These are phyloP conservation scores for Menura novaehollandiae DNA, from an alignment of 2,113 vertebrate species.

Conservation along the genomic window DNA sequence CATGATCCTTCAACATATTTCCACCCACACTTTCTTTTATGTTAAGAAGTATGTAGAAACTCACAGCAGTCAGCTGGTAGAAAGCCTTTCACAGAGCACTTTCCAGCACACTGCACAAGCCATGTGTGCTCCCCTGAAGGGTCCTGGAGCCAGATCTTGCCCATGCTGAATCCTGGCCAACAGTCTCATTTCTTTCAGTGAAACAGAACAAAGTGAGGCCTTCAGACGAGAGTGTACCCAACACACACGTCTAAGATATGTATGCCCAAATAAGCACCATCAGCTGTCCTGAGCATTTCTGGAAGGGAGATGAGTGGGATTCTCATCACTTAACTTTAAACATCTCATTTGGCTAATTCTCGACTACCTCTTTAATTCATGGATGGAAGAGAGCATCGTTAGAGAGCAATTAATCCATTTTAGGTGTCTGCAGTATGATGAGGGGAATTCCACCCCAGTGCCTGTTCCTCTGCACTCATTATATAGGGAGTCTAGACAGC, in stretches of 20 bases:
- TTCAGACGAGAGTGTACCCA: background rate
- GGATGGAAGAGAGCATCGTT: background rate
- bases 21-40: conserved; percentile 5
- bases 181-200: background rate
- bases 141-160: background rate
- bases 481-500: background rate
- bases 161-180: background rate
- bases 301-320: background rate
- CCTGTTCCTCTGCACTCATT: background rate
- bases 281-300: background rate
- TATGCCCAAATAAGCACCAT: background rate
- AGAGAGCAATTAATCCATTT: background rate
- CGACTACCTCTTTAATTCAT: background rate
- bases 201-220: background rate
- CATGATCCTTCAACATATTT: background rate
- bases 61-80: background rate
- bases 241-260: background rate
- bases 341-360: background rate
- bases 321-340: background rate
- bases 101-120: background rate
- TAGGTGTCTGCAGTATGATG: background rate
- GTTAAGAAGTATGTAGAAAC: background rate
- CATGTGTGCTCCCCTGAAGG: background rate
- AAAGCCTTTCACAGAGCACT: background rate
- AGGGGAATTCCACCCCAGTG: background rate